Base-by-base conservation (phyloP, 2,797 vertebrate species). In the Pagetopsis macropterus region DNA sequence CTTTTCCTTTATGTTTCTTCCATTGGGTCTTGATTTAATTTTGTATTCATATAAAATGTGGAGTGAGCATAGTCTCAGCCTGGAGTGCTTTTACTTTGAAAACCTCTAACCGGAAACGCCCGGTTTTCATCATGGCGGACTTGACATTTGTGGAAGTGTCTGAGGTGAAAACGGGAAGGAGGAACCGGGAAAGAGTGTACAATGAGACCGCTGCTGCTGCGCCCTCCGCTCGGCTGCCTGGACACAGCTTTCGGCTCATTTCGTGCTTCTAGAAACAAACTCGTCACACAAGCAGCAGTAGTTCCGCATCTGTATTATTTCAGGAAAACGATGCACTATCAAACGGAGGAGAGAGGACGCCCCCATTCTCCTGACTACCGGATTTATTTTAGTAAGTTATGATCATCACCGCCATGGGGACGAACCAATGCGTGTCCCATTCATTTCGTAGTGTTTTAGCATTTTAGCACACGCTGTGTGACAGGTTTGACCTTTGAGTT, bases 331-430 rank as follows among this genome's bases (percentile, higher is more conserved):
- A 89, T 94, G 82, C 86, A 86, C 65, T 98, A 96, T 87, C 74
- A 91, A 60, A 96, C 94, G 33, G 97, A 97, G 72, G 93, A 88
- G 86, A 92, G 96, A 86, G 98, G 98, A 84, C 93, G 72, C 10
- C 92, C 88, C n/a, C 88, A 93, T 79, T 93, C 96, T 4, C 59
- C 86, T 0, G 94, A 95, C 59, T 97, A 96, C 94, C 94, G 97
- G 91, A 92, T 99, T 81, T 99, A 96, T 88, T 96, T 98, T 84
- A 97, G 97, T 98, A 94, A 97, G 98, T 97, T 84, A 40, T 27
- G 3, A 27, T 27, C 27, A 27, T 23, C 33, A 40, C 23, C 33
- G 51, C n/a, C 16, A 66, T 37, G 14, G 3, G n/a, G 37, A 21
- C 16, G 60, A n/a, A 48, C 17, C 10, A 14, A 3, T 45, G 3